A percentile compares a stretch with the other conserved stretches of the same genome.
phyloP scores from a whole-genome alignment of 2,797 vertebrate genomes.

The Jordanella pulchra region DNA sequence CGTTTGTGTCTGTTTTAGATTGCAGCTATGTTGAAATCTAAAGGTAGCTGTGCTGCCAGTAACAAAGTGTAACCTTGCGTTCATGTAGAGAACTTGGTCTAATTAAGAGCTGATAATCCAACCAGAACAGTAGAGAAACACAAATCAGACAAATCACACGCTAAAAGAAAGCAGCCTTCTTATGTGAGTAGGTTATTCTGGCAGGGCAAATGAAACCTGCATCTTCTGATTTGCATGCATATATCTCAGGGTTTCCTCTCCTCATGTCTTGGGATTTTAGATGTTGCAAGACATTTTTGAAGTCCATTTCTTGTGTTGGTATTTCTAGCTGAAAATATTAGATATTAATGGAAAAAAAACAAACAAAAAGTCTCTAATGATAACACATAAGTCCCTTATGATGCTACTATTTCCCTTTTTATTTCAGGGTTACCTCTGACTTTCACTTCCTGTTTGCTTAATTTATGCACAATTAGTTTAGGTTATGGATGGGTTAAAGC shows the following conservation, averaged over 20 bases:
- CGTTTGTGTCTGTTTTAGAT: constrained; percentile 6
- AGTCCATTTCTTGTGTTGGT: neutral
- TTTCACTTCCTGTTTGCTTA: too few relatives aligned
- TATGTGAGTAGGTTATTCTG: neutral
- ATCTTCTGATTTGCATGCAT: neutral
- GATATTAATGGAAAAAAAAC: too few relatives aligned
- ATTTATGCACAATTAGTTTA: too few relatives aligned
- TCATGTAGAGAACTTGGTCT: neutral
- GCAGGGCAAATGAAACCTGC: neutral
- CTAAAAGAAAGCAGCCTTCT: neutral
- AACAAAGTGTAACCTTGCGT: neutral
- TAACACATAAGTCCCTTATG: too few relatives aligned
- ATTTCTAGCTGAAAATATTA: neutral
- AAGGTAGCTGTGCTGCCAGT: neutral
- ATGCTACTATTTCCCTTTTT: too few relatives aligned
- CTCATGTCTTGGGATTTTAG: neutral
- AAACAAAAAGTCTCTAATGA: too few relatives aligned
- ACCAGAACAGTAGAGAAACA: neutral
- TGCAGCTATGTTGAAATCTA: neutral
- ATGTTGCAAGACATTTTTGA: neutral
- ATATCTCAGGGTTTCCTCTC: neutral
- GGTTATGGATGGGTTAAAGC: too few relatives aligned
- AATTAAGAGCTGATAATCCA: neutral
- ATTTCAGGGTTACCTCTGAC: too few relatives aligned
- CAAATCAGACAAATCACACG: neutral